Conservation (phyloP, 2,888 invertebrate genomes). For the Parnassius smintheus region DNA sequence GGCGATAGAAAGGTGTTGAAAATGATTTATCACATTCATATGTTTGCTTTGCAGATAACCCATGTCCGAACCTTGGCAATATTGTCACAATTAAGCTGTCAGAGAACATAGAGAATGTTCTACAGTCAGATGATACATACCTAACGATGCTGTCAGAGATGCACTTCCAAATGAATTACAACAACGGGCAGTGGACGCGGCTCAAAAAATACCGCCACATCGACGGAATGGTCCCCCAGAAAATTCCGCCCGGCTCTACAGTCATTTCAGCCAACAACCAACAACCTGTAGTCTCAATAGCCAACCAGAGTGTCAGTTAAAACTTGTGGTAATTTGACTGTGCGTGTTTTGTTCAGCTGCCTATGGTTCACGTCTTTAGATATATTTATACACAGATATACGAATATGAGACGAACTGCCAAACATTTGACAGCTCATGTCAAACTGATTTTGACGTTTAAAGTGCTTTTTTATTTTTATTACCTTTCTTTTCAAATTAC, state of each 20-base stretch:
- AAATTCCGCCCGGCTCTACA: slow-evolving; percentile 69
- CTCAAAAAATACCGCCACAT: slow-evolving; percentile 93
- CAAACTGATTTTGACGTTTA: too few species aligned
- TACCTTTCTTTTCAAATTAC: not conserved
- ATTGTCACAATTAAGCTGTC: slow-evolving; percentile 97
- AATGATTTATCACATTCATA: not conserved
- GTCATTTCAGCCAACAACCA: slow-evolving; percentile 67
- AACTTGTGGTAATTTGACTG: not conserved
- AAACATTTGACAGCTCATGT: not conserved
- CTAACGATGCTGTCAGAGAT: slow-evolving; percentile 93
- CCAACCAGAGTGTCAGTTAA: slow-evolving; percentile 54
- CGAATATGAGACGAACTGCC: not conserved
- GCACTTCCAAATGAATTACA: slow-evolving; percentile 99
- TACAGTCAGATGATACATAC: slow-evolving; percentile 91
- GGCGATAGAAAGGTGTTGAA: too few species aligned
- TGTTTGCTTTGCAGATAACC: slow-evolving; percentile 87
- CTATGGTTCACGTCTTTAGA: not conserved
- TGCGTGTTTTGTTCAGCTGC: not conserved
- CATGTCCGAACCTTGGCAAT: slow-evolving; percentile 97
- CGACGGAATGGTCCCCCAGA: slow-evolving; percentile 78
- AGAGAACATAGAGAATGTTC: slow-evolving; percentile 93
- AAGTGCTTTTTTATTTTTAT: not conserved
- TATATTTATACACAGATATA: slow-evolving; percentile 6
- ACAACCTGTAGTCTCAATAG: slow-evolving; percentile 67
- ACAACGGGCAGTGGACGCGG: slow-evolving; percentile 97